phyloP scores from a whole-genome alignment of 2,797 vertebrate genomes.

The Crypturellus tataupa region DNA sequence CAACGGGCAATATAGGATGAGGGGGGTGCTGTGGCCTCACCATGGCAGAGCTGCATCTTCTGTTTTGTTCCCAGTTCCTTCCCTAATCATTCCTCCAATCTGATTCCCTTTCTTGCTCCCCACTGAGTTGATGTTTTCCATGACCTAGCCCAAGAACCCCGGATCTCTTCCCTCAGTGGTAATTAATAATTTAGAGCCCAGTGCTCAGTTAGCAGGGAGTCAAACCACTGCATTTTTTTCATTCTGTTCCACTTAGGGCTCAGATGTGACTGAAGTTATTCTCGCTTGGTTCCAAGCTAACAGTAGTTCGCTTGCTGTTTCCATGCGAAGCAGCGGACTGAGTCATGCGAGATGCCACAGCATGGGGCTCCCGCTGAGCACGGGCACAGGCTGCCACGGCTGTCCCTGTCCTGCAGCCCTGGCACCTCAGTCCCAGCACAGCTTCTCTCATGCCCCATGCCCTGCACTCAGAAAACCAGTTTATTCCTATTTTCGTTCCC shows the following conservation, averaged over 20 bases:
- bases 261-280: not conserved
- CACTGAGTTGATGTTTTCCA: not conserved
- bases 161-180: slow-evolving; percentile 1
- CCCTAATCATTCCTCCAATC: slow-evolving; percentile 2
- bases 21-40: not conserved
- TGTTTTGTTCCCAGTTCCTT: slow-evolving; percentile 10
- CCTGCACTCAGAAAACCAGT: not conserved
- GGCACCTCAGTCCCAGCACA: not conserved
- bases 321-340: not conserved
- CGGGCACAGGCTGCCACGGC: not conserved
- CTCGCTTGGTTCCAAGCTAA: not conserved
- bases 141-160: slow-evolving; percentile 20
- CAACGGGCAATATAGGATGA: not conserved
- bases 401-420: not conserved
- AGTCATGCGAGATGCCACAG: not conserved
- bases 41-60: not conserved
- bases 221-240: slow-evolving; percentile 57
- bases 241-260: slow-evolving; percentile 65
- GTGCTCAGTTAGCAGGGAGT: slow-evolving; percentile 49
- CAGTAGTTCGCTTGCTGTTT: not conserved
- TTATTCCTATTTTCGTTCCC: too few species aligned
- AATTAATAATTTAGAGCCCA: slow-evolving; percentile 33
- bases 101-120: not conserved
- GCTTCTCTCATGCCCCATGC: not conserved
- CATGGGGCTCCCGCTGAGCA: not conserved